Evolutionary conservation across 2,888 invertebrate genomes (phyloP).

Genomic region (Geophilus truncorum): DNA sequence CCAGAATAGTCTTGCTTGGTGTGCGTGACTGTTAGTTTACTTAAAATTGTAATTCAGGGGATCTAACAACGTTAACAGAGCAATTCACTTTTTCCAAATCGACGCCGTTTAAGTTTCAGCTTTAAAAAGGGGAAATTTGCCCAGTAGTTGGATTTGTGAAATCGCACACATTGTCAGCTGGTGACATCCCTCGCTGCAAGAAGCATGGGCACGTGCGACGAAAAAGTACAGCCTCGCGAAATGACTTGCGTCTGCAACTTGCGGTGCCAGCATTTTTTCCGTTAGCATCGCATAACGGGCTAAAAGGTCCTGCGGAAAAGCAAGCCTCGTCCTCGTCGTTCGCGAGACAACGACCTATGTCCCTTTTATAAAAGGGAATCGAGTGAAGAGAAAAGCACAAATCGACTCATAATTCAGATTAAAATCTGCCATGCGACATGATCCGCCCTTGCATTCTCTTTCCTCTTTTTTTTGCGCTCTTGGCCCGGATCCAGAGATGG

Average conservation of each 20-base stretch:
- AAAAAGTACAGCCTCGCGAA: not conserved
- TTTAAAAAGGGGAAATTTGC: not conserved
- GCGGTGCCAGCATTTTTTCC: not conserved
- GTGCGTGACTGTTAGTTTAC: no score
- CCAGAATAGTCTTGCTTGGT: no score
- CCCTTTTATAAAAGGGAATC: not conserved
- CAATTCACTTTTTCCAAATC: no score
- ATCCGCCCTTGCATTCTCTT: not conserved
- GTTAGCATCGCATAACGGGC: not conserved
- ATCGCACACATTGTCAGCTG: not conserved
- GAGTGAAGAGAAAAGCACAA: constrained; percentile 17
- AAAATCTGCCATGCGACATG: constrained; percentile 33
- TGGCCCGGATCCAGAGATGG: not conserved
- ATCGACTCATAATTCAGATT: constrained; percentile 32
- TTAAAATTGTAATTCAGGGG: no score
- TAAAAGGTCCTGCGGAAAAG: not conserved
- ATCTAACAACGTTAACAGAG: no score
- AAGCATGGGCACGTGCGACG: not conserved
- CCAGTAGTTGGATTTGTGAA: not conserved
- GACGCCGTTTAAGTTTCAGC: no score
- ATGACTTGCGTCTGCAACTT: not conserved
- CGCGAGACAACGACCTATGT: not conserved
- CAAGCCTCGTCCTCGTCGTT: no score
- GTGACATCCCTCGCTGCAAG: not conserved
- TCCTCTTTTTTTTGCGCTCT: not conserved